phyloP scores from a whole-genome alignment of 2,797 vertebrate species.

The Leptodactylus fallax region DNA sequence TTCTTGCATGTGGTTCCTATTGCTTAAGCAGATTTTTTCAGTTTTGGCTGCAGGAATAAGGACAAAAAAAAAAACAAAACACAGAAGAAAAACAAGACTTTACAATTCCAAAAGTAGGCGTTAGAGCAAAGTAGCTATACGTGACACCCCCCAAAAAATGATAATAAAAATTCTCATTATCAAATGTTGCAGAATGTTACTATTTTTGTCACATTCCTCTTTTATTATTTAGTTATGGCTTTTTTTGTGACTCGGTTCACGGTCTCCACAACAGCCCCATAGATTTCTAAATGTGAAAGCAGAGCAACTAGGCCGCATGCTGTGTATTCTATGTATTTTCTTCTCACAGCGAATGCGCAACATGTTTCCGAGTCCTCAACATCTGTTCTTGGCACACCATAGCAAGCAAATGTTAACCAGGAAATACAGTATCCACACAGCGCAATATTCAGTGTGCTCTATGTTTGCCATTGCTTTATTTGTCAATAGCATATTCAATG shows the following conservation, averaged over 20 bases:
- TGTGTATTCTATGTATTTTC: neutral
- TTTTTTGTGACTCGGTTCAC: neutral
- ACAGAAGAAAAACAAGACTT: too few species aligned
- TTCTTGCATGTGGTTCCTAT: neutral
- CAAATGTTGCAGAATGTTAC: neutral
- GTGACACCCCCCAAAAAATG: neutral
- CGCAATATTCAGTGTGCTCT: neutral
- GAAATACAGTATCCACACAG: neutral
- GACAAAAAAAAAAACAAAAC: too few species aligned
- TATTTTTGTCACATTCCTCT: neutral
- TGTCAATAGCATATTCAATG: neutral
- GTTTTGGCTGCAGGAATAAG: neutral
- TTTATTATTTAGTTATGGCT: neutral
- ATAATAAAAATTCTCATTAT: neutral
- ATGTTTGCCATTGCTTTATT: neutral
- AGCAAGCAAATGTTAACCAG: conserved; percentile 1
- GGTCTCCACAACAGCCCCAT: neutral
- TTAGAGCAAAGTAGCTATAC: neutral
- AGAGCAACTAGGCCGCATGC: neutral
- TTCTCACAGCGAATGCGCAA: neutral
- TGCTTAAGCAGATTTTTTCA: neutral
- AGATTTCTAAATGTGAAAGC: neutral
- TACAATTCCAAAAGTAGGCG: neutral
- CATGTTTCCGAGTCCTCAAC: neutral
- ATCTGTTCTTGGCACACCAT: neutral